Evolutionary conservation across 2,113 vertebrate species (phyloP), one percentile per base, ranked within the genome.

Genomic region (Phycodurus eques): DNA sequence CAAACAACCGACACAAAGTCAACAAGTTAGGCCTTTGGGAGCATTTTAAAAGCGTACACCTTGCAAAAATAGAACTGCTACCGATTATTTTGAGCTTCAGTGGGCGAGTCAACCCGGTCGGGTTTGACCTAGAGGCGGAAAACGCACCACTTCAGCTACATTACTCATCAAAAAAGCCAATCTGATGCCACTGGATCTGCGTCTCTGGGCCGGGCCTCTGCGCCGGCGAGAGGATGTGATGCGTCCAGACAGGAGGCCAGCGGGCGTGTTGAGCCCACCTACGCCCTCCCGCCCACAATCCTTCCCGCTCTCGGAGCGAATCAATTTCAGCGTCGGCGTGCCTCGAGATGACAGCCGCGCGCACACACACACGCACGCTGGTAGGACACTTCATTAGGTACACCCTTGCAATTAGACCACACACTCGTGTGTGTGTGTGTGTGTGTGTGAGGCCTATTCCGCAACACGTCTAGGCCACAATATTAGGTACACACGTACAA

Each of bases 191-290:
- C 77, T 70, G 44, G 17, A 76, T 81, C 82, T 86, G 73, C 71
- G 71, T 75, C 13, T 80, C 80, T 27, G 15, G 77, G 83, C 85
- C 20, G 66, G 71, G 72, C 68, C 68, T 67, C 77, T 80, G 70
- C 31, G 7, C 57, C 73, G 22, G 65, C 67, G 73, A 75, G 80
- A 84, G 74, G 43, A 66, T 19, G 74, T 90, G 87, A 90, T 89
- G 84, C 77, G 84, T 86, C 71, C 78, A 88, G 88, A 92, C 91
- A 91, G 80, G 75, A 81, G 71, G 83, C 88, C 85, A 83, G 84
- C 78, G 80, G 88, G 87, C 83, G 83, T 83, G 80, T 86, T 83
- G 79, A 75, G 80, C 78, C 83, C 75, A 80, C 73, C 79, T 57
- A 42, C 44, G 59, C 15, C 75, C 62, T 75, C 57, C 9, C 67